Base-by-base conservation (phyloP, 2,888 invertebrate species). In the Acanthosepion esculentum region DNA sequence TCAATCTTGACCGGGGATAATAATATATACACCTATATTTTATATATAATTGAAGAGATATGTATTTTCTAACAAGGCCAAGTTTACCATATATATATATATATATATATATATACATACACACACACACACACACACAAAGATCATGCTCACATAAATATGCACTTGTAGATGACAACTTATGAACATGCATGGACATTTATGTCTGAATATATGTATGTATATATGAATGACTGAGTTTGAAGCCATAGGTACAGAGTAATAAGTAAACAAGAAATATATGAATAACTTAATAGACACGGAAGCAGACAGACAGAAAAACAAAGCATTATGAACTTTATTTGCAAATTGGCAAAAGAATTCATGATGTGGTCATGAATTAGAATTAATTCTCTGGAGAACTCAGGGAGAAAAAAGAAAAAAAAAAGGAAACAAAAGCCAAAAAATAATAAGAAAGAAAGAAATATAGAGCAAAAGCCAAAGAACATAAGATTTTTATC, bases 331-430 rank as follows among this genome's bases (percentile, higher is more conserved):
- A 78, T 78, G 33, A 78, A 33, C n/a, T 78, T 78, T 78, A 78
- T 78, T 78, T 78, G 78, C n/a, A 78, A 78, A 78, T 78, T 78
- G 78, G 78, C 78, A 78, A 78, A 78, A 78, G 78, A 78, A 78
- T 78, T 78, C 78, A n/a, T 78, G 78, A 78, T 78, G n/a, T 78
- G 78, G 78, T 78, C 78, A 78, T 78, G 78, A 78, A 78, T 78
- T 78, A 78, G n/a, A 78, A 78, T 78, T 78, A 78, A 78, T 78
- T 78, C 78, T n/a, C n/a, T 1, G 4, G 78, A 78, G 78, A 33
- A 78, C n/a, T n/a, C 15, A 78, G n/a, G 23, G 78, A 78, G n/a
- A 15, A 15, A 33, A n/a, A 33, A 15, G 12, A 18, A n/a, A n/a
- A 78, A 33, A 78, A 18, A 8, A 33, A 78, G 33, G n/a, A 33